Percentiles rank a stretch among this genome's conserved stretches.
Conservation (phyloP, 2,888 invertebrate species). For the Ormyrus pomaceus region DNA sequence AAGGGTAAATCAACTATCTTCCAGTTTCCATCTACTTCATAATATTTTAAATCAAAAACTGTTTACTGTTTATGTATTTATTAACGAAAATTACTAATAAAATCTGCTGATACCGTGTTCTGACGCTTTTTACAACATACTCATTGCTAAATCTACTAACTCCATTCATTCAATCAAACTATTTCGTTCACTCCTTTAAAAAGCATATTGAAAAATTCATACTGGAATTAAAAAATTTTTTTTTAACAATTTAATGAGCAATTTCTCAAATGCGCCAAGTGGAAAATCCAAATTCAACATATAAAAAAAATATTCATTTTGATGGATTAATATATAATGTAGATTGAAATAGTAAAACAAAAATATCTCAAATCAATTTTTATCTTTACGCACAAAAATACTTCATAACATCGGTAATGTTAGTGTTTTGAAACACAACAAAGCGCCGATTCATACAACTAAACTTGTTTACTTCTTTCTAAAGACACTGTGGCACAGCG, state of each 20-base stretch:
- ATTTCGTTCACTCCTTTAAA: conserved; percentile 45
- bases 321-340: conserved; percentile 8
- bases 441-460: conserved; percentile 47
- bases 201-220: conserved; percentile 38
- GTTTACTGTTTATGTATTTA: conserved; percentile 37
- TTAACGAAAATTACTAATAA: conserved; percentile 46
- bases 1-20: conserved; percentile 26
- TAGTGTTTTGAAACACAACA: conserved; percentile 31
- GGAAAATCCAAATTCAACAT: no score
- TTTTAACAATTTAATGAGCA: conserved; percentile 5
- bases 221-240: conserved; percentile 42
- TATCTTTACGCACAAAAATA: conserved; percentile 54
- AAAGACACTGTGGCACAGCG: conserved; percentile 57
- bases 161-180: conserved; percentile 50
- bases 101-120: conserved; percentile 43
- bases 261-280: no score
- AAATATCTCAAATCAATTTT: conserved; percentile 48
- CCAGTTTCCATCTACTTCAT: conserved; percentile 32
- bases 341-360: conserved; percentile 43
- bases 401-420: conserved; percentile 49
- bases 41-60: conserved; percentile 43
- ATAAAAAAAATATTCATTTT: no score
- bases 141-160: conserved; percentile 41
- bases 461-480: conserved; percentile 46
- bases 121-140: conserved; percentile 46